These are phyloP conservation scores for Ferdinandea cuprea DNA, from an alignment of 2,888 invertebrate genomes.

Conservation along the genomic window DNA sequence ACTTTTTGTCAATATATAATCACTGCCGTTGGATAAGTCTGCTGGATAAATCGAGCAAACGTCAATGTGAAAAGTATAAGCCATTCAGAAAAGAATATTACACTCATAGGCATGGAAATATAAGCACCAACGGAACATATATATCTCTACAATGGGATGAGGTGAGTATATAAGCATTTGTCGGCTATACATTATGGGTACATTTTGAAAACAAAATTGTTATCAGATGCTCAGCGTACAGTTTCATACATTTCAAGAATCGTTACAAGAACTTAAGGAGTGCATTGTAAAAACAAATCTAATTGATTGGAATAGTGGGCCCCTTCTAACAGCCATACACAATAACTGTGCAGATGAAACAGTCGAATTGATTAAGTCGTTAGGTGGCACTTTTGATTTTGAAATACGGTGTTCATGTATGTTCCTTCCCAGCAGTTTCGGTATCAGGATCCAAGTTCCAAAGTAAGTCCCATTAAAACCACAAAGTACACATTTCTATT, in stretches of 20 bases:
- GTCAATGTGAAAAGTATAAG: slow-evolving; percentile 62
- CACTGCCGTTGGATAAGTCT: slow-evolving; percentile 80
- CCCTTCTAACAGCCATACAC: slow-evolving; percentile 79
- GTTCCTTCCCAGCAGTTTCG: slow-evolving; percentile 74
- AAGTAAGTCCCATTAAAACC: slow-evolving; percentile 49
- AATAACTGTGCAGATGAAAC: slow-evolving; percentile 72
- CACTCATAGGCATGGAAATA: slow-evolving; percentile 77
- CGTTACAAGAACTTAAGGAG: slow-evolving; percentile 76
- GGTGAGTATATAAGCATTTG: slow-evolving; percentile 50
- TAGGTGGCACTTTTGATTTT: slow-evolving; percentile 75
- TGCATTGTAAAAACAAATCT: too few relatives aligned
- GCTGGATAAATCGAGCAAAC: slow-evolving; percentile 66
- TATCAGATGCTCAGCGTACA: slow-evolving; percentile 78
- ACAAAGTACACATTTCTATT: background rate
- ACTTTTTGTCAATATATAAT: slow-evolving; percentile 79
- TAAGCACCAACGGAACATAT: slow-evolving; percentile 79
- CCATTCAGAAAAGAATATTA: slow-evolving; percentile 78
- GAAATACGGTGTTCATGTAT: slow-evolving; percentile 78
- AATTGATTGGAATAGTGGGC: slow-evolving; percentile 77
- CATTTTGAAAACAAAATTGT: too few relatives aligned
- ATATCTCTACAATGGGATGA: slow-evolving; percentile 79
- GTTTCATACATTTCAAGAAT: slow-evolving; percentile 79
- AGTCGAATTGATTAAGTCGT: slow-evolving; percentile 75
- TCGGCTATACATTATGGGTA: too few relatives aligned
- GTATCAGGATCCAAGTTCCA: slow-evolving; percentile 64